Percentiles rank a stretch among this genome's conserved stretches.
These are phyloP conservation scores for Desoria tigrina DNA, from an alignment of 2,888 invertebrate genomes.

Conservation along the genomic window DNA sequence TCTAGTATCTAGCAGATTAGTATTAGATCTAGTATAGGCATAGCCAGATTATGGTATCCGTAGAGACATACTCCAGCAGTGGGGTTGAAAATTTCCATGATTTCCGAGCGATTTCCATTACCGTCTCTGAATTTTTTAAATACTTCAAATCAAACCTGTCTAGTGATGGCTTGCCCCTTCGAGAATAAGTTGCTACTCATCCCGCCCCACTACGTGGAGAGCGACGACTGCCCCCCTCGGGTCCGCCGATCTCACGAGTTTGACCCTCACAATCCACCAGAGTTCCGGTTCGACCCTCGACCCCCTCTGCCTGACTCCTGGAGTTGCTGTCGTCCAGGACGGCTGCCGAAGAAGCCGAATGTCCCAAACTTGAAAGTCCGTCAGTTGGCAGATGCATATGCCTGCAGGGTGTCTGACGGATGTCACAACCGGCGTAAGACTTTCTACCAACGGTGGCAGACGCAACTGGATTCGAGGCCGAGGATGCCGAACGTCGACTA, in stretches of 20 bases:
- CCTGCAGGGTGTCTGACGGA: constrained; percentile 38
- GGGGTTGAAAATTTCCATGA: too few relatives aligned
- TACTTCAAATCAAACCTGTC: too few relatives aligned
- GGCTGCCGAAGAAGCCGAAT: constrained; percentile 34
- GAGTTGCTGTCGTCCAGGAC: constrained; percentile 38
- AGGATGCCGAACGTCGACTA: constrained; percentile 46
- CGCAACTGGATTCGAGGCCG: constrained; percentile 33
- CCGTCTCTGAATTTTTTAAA: too few relatives aligned
- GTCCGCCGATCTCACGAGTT: constrained; percentile 23
- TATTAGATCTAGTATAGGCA: too few relatives aligned
- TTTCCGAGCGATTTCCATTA: too few relatives aligned
- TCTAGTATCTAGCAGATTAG: too few relatives aligned
- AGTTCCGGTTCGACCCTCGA: constrained; percentile 28
- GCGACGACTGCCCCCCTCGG: constrained; percentile 25
- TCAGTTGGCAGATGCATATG: constrained; percentile 40
- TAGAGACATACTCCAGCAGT: too few relatives aligned
- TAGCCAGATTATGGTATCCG: too few relatives aligned
- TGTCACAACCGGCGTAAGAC: constrained; percentile 36
- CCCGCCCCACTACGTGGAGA: constrained; percentile 30
- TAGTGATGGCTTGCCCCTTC: background rate
- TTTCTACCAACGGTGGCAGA: constrained; percentile 47
- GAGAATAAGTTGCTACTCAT: background rate
- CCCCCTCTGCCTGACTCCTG: constrained; percentile 37
- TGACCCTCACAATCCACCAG: constrained; percentile 38
- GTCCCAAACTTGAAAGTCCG: constrained; percentile 40